Base-by-base conservation (phyloP, 2,888 invertebrate species). In the Drosophila neotestacea region DNA sequence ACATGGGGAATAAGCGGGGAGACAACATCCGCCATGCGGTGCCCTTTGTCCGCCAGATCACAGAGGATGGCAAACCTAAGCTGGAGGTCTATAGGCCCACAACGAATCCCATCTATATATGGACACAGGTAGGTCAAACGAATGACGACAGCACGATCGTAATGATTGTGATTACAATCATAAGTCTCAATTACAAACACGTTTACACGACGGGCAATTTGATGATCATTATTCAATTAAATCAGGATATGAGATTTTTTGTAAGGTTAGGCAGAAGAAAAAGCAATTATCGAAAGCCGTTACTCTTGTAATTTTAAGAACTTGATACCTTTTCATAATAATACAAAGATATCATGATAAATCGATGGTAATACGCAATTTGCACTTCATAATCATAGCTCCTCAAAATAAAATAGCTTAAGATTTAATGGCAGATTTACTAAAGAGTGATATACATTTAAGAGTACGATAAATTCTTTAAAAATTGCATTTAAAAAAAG, bases 1-100 rank as follows among this genome's bases (percentile, higher is more conserved):
- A 94, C 58, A 94, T 94, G 90, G 91, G 92, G 51, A 90, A 89
- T 76, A 94, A 94, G 34, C 94, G 94, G 78, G 94, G 94, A 59
- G 95, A 94, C 83, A 95, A 95, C 88, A 89, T 95, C 64, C 93
- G 94, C 27, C 94, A 93, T 85, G 93, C 94, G n/a, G 93, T 94
- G 75, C 95, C 95, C 34, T 95, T 93, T 81, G 94, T 94, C 0
- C 93, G 94, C 81, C 94, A 94, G 90, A 92, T 95, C 65, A 94
- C 94, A 69, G 93, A 93, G 71, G 95, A 94, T 80, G 94, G 93
- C 72, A 95, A 94, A 92, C 94, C 93, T 50, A 94, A 94, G 77
- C 82, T 93, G 68, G 93, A 93, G 92, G 93, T 94, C 5, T 95
- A 94, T 79, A 87, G 91, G 47, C 93, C 94, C 44, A 94, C 94